Evolutionary conservation across 2,888 invertebrate species (phyloP).

Genomic region (Caenorhabditis sp.): DNA sequence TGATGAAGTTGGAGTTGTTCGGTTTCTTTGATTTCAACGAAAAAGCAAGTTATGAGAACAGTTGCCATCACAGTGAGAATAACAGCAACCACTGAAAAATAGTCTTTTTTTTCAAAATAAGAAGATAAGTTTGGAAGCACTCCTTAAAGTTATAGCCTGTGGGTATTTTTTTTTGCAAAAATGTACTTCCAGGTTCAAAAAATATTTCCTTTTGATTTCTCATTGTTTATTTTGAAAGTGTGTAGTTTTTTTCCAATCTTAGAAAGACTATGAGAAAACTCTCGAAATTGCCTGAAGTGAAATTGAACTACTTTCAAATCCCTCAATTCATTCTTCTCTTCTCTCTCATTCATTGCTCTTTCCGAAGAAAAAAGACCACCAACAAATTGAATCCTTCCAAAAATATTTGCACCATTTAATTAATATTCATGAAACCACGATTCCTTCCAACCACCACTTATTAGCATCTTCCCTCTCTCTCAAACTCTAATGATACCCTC

Average conservation of each 20-base stretch:
- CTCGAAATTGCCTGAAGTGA: no score
- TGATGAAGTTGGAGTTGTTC: neutral
- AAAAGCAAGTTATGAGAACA: conserved; percentile 13
- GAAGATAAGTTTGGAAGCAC: no score
- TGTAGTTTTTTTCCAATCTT: no score
- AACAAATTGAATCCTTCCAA: neutral
- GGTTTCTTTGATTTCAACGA: conserved; percentile 8
- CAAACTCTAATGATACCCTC: neutral
- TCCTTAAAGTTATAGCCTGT: no score
- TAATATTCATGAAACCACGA: neutral
- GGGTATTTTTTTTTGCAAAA: no score
- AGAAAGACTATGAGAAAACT: no score
- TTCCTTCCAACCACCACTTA: neutral
- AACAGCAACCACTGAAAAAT: conserved; percentile 25
- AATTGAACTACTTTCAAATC: no score
- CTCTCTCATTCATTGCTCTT: no score
- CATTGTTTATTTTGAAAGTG: no score
- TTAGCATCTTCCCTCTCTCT: neutral
- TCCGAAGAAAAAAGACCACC: neutral
- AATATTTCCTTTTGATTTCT: no score
- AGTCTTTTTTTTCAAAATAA: neutral
- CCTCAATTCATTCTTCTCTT: no score
- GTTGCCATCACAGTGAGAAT: conserved; percentile 14
- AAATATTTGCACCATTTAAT: neutral
- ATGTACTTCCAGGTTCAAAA: no score